Conservation (phyloP, 2,113 vertebrate genomes). For the Pomatostomus ruficeps region DNA sequence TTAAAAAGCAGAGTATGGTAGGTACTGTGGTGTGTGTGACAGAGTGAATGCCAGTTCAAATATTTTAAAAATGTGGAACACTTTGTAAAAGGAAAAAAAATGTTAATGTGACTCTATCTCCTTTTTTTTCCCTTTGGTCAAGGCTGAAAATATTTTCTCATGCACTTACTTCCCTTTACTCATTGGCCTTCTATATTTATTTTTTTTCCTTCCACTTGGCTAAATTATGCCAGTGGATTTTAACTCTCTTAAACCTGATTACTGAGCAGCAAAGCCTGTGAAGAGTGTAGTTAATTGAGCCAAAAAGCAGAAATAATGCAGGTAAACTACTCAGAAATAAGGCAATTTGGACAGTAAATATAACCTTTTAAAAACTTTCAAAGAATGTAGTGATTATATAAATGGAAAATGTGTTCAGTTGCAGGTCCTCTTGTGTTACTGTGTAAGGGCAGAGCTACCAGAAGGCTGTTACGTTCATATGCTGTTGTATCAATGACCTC, state of each 20-base stretch:
- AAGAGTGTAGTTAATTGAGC: not conserved
- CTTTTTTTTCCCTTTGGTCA: not conserved
- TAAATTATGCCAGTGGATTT: slow-evolving; percentile 12
- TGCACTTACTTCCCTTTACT: not conserved
- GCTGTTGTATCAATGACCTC: not conserved
- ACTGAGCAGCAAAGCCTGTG: not conserved
- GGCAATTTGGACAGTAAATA: not conserved
- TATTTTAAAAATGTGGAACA: not conserved
- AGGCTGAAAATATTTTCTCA: not conserved
- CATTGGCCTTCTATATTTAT: not conserved
- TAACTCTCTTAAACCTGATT: not conserved
- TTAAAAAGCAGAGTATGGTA: not conserved
- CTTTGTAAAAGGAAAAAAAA: not conserved
- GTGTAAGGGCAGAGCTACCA: not conserved
- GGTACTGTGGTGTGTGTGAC: not conserved
- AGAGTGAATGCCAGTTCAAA: not conserved
- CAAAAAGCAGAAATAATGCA: not conserved
- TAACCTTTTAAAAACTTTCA: not conserved
- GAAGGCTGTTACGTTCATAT: not conserved
- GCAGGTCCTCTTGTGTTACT: not conserved
- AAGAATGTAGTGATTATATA: not conserved
- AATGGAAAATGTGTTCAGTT: not conserved
- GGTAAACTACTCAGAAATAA: not conserved
- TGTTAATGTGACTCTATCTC: not conserved
- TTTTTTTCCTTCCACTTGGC: not conserved